Percentiles rank a stretch among this genome's conserved stretches.
Evolutionary conservation across 92 coral and sea anemone species (phyloP).

Genomic region (Palythoa grandiflora): DNA sequence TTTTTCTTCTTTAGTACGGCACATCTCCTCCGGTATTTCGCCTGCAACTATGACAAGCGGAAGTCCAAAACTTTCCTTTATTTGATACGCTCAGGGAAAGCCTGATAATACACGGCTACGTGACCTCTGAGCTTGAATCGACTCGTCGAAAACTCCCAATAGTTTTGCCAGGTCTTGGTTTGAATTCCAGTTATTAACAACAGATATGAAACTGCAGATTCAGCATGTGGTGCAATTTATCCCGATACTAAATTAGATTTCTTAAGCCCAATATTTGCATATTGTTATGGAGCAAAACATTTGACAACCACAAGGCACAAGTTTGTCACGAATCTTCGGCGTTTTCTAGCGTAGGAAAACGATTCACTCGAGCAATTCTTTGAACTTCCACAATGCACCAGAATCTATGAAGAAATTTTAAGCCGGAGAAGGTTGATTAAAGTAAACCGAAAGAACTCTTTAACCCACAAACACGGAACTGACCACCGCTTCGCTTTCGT

Average conservation of each 20-base stretch:
- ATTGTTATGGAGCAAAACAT: slow-evolving; percentile 7
- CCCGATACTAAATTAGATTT: neutral
- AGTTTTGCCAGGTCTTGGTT: neutral
- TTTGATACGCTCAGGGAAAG: neutral
- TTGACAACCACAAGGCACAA: neutral
- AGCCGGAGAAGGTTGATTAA: neutral
- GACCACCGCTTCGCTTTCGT: neutral
- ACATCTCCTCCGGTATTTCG: slow-evolving; percentile 54
- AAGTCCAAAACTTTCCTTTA: slow-evolving; percentile 10
- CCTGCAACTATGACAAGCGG: neutral
- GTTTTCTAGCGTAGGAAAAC: neutral
- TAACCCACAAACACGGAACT: neutral
- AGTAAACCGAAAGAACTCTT: neutral
- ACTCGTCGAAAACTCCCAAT: neutral
- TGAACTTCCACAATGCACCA: neutral
- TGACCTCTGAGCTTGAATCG: slow-evolving; percentile 29
- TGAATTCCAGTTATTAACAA: neutral
- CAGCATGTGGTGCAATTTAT: slow-evolving; percentile 22
- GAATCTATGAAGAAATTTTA: neutral
- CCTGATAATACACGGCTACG: neutral
- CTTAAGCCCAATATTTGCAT: slow-evolving; percentile 10
- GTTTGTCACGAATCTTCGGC: neutral
- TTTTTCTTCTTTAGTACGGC: slow-evolving; percentile 70
- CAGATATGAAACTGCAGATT: neutral
- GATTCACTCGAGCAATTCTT: neutral